Base-by-base conservation (phyloP, 1,140 invertebrate species). In the Rhopalosiphum maidis region DNA sequence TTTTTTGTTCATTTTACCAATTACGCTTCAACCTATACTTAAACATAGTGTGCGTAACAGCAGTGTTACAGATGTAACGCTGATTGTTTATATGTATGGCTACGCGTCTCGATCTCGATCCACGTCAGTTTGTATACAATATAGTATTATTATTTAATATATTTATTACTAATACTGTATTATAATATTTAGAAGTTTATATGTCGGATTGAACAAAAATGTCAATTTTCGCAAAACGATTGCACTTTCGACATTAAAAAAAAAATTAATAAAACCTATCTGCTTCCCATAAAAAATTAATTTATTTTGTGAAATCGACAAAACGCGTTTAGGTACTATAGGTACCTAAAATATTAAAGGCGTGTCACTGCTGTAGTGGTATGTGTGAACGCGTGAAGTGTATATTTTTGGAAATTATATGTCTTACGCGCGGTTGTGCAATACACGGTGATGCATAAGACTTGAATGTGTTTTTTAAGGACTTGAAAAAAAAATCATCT, bases 391-490 rank as follows among this genome's bases (percentile, higher is more conserved):
- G 25, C 37, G 83, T 25, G 41, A 22, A 86, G 43, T 30, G 85
- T 86, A 86, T 22, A 86, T 86, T 86, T 86, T 46, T 11, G 25
- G 11, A 86, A 46, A 86, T 86, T 86, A 30, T 86, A 46, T 46
- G 15, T 86, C 30, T 85, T 85, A 85, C 41, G 8, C 37, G 23
- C 25, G 41, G 41, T 86, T 86, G 85, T 86, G 85, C 85, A 86
- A 86, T 86, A 86, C 85, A 86, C 83, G 37, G 43, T 30, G 22
- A 85, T 30, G 22, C 41, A 43, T 43, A 46, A 77, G 60, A 77
- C 60, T 86, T 86, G 85, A 86, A 86, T 86, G 43, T 11, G 85
- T 46, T 46, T 46, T 86, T 46, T 86, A 46, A 86, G 83, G 41
- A 86, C 85, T 48, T 22, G 23, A 86, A 86, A 77, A 68, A 68